Evolutionary conservation across 35 echinoderm and acorn worm genomes (phyloP).

Genomic region (Chiridota heheva): DNA sequence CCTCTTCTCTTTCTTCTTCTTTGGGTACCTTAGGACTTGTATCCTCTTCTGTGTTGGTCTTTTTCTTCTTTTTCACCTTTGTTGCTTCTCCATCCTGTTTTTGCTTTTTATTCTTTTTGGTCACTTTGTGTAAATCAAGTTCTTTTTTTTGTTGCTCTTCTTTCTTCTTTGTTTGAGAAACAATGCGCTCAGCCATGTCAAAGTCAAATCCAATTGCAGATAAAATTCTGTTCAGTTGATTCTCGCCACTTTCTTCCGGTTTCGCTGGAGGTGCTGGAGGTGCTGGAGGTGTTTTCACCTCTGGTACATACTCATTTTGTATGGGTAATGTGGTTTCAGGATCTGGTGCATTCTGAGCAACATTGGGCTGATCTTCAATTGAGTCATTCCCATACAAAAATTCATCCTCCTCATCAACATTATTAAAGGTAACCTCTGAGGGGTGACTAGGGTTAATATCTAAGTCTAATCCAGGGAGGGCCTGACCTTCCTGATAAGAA

Average conservation of each 20-base stretch:
- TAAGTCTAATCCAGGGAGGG: conserved; percentile 30
- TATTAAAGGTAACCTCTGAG: conserved; percentile 14
- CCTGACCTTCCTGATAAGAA: conserved; percentile 34
- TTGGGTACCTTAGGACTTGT: background rate
- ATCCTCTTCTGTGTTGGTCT: conserved; percentile 36
- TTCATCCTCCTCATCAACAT: conserved; percentile 49
- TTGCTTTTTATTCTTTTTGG: conserved; percentile 31
- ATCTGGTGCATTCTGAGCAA: background rate
- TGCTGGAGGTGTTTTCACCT: conserved; percentile 21
- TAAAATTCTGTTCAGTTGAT: conserved; percentile 72
- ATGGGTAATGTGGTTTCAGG: too few relatives aligned
- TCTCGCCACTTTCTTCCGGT: conserved; percentile 36
- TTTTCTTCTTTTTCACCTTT: conserved; percentile 14
- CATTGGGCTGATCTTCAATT: background rate
- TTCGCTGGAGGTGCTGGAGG: background rate
- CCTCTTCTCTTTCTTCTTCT: conserved; percentile 14
- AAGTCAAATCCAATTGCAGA: conserved; percentile 82
- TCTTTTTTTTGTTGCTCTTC: conserved; percentile 61
- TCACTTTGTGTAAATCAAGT: conserved; percentile 31
- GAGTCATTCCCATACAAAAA: conserved; percentile 25
- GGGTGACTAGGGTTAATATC: background rate
- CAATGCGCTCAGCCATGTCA: conserved; percentile 66
- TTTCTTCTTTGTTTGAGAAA: conserved; percentile 35
- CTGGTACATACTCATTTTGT: conserved; percentile 38
- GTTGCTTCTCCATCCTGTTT: conserved; percentile 1